Evolutionary conservation across 2,888 invertebrate species (phyloP), one percentile per base, ranked within the genome.

Genomic region (Punctoribates punctum): DNA sequence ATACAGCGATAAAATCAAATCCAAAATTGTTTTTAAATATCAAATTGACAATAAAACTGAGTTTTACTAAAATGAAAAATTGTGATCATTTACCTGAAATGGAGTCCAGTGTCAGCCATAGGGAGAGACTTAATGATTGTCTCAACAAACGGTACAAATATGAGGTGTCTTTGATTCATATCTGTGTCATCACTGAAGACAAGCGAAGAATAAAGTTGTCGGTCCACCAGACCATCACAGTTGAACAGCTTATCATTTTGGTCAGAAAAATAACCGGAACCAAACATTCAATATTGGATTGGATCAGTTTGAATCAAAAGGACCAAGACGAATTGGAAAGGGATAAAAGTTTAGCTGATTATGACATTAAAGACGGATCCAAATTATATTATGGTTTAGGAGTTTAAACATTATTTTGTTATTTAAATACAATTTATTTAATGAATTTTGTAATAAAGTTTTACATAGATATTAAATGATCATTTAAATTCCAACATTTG

Each of bases 91-190:
- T 11, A 42, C 1, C 8, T 13, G 11, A 42, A 42, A 42, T 42
- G 13, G 11, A 42, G 13, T 57, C 57, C 4, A n/a, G 23, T 57
- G 17, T 5, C 4, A 70, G 70, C 23, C 23, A 11, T 70, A n/a
- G 70, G 23, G 20, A 70, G 46, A 9, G 38, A 42, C 46, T 70
- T 0, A 70, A 42, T 42, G 46, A 70, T 23, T 23, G 42, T 20
- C 70, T 70, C 9, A 42, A 20, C 42, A 38, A 70, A 42, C 38
- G 70, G 4, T 70, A 70, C 46, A 70, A 70, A 70, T 70, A 42
- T 46, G 70, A 70, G 13, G 70, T 70, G 15, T 70, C 70, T 5
- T 46, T 70, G 42, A 23, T 70, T 42, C 70, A 70, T 38, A 46
- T 70, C 15, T 17, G 6, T 42, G 70, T 70, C 17, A 42, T 42